These are phyloP conservation scores for Lerista edwardsae DNA, from an alignment of 2,797 vertebrate genomes.

Conservation along the genomic window DNA sequence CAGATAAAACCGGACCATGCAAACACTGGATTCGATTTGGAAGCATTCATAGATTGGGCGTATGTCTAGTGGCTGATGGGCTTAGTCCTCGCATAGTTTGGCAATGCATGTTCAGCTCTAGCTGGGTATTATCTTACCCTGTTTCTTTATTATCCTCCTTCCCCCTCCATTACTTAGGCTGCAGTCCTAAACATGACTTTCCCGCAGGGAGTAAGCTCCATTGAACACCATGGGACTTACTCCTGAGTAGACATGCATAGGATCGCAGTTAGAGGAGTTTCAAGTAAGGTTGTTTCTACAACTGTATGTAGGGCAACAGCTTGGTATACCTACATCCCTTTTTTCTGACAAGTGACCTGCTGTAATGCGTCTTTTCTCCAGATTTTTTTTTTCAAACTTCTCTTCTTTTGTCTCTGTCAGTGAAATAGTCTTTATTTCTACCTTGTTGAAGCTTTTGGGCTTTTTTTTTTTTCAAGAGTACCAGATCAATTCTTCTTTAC, in stretches of 20 bases:
- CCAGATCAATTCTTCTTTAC: background rate
- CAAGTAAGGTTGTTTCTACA: too few relatives aligned
- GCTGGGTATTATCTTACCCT: too few relatives aligned
- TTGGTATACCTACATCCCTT: background rate
- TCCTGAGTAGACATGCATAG: too few relatives aligned
- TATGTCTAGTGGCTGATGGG: background rate
- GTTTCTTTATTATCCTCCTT: background rate
- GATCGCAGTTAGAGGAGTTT: background rate
- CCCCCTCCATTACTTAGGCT: too few relatives aligned
- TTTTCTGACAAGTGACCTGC: background rate
- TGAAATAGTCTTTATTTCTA: background rate
- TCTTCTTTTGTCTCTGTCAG: background rate
- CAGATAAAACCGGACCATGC: background rate
- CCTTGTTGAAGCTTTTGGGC: background rate
- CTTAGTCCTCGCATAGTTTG: background rate
- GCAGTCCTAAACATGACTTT: too few relatives aligned
- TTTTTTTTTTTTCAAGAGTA: background rate
- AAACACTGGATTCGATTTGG: background rate
- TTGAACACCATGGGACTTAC: too few relatives aligned
- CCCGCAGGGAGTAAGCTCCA: too few relatives aligned
- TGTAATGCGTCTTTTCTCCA: background rate
- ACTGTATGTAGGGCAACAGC: too few relatives aligned
- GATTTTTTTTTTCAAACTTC: background rate
- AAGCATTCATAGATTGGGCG: background rate
- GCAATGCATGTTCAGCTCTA: background rate